Evolutionary conservation across 2,888 invertebrate genomes (phyloP), one percentile per base, ranked within the genome.

Genomic region (Rotaria magnacalcarata): DNA sequence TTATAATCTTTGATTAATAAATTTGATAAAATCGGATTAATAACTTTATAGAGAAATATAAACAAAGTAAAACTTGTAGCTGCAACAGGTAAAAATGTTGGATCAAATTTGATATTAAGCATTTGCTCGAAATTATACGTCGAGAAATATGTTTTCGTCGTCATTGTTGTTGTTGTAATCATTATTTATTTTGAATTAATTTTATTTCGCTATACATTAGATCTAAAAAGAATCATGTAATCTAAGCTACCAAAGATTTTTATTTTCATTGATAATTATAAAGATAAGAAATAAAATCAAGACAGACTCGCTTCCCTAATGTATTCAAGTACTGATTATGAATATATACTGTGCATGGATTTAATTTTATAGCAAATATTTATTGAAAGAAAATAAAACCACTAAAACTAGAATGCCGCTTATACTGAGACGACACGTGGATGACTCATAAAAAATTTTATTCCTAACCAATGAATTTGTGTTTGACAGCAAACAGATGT

Each of bases 11-110:
- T 27, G 10, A 80, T 47, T 14, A 80, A 47, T 47, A 80, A 47
- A 80, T 47, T 47, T 21, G 80, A 80, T 43, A 80, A 47, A 47
- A 80, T n/a, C 47, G 80, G 80, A 80, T 80, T 80, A 14, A 80
- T 10, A 47, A 80, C 47, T 80, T 80, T 80, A n/a, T 80, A 80
- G 10, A 80, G 47, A 47, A 7, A 47, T 10, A 80, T 21, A 80
- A 80, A 80, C 10, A 80, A 1, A 47, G 47, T 80, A 80, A 80
- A 80, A 80, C 80, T 80, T 47, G 80, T 80, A 11, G 80, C 80
- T 47, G 24, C 80, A 80, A 80, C 47, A 11, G 80, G 80, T 80
- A 80, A 47, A 43, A 80, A 80, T 80, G 80, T 80, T 47, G 80
- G 80, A 80, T 80, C 80, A n/a, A 80, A 80, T 80, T 80, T 80